Evolutionary conservation across 2,113 vertebrate genomes (phyloP).

Genomic region (Struthio camelus): DNA sequence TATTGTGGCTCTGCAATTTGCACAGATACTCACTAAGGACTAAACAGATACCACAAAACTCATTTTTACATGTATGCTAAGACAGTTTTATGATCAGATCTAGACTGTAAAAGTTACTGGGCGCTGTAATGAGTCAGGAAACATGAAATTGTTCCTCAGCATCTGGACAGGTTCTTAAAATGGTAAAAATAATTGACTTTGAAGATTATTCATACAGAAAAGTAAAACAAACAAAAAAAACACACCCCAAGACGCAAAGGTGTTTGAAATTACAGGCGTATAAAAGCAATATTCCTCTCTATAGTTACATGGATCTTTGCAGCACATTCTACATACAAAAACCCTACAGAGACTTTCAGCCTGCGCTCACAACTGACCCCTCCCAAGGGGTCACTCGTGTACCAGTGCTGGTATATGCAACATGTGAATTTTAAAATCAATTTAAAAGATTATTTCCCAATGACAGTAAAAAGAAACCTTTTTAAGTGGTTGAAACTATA

Average conservation of each 20-base stretch:
- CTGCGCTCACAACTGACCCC: neutral
- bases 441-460: neutral
- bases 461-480: neutral
- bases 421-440: neutral
- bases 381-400: neutral
- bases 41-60: neutral
- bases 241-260: neutral
- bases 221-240: neutral
- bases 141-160: neutral
- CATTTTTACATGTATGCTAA: neutral
- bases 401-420: neutral
- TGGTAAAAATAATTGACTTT: neutral
- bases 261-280: neutral
- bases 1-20: neutral
- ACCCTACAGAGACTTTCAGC: neutral
- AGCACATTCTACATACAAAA: neutral
- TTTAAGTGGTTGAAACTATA: neutral
- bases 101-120: neutral
- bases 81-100: neutral
- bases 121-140: conserved; percentile 22
- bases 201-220: neutral
- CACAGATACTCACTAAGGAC: neutral
- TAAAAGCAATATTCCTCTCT: neutral
- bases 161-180: neutral
- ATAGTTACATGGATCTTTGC: neutral